Percentiles rank a stretch among this genome's conserved stretches.
phyloP scores from a whole-genome alignment of 2,888 invertebrate genomes.

The Acrobasis suavella region DNA sequence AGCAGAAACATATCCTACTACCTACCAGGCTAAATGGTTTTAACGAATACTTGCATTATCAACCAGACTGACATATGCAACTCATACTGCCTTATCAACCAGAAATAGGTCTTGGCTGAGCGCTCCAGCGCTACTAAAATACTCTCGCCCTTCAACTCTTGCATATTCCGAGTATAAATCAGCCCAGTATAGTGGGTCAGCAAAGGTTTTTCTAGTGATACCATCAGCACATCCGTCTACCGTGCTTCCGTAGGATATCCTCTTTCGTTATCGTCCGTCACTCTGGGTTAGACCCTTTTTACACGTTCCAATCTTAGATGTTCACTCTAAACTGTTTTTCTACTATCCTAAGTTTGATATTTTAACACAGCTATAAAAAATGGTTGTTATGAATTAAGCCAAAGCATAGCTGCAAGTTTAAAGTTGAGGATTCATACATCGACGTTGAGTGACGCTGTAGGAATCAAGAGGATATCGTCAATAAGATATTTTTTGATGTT shows the following conservation, averaged over 20 bases:
- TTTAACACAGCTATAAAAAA: background rate
- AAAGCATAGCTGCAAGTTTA: too few species aligned
- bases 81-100: too few species aligned
- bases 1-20: too few species aligned
- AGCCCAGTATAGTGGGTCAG: slow-evolving; percentile 42
- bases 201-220: slow-evolving; percentile 48
- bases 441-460: too few species aligned
- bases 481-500: too few species aligned
- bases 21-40: too few species aligned
- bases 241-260: slow-evolving; percentile 63
- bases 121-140: background rate
- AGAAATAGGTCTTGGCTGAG: too few species aligned
- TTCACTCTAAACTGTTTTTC: background rate
- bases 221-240: slow-evolving; percentile 53
- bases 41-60: too few species aligned
- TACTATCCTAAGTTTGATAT: slow-evolving; percentile 23
- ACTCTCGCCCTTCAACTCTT: slow-evolving; percentile 1
- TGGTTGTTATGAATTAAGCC: too few species aligned
- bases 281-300: slow-evolving; percentile 32
- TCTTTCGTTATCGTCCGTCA: slow-evolving; percentile 60
- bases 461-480: too few species aligned
- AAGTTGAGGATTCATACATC: too few species aligned
- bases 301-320: background rate
- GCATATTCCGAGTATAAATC: slow-evolving; percentile 23
- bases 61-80: too few species aligned